phyloP scores from a whole-genome alignment of 2,113 vertebrate species.

The Pseudopipra pipra region DNA sequence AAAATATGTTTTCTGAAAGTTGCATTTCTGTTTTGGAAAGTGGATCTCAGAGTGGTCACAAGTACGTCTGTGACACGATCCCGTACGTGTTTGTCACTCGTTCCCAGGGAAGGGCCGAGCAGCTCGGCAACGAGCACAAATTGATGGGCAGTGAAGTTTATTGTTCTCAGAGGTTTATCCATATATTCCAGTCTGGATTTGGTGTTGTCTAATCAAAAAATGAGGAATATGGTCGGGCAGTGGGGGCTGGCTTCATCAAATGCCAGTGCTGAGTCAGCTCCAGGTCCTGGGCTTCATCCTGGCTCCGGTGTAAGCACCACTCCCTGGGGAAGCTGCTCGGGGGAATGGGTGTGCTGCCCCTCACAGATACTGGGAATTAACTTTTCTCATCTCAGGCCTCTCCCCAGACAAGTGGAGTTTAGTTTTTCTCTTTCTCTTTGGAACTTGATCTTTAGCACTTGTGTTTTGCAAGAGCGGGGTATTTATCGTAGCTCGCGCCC shows the following conservation, averaged over 20 bases:
- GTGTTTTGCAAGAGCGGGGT: neutral
- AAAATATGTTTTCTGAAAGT: neutral
- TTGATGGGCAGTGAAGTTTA: neutral
- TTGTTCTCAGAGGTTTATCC: neutral
- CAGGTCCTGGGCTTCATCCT: rapidly evolving
- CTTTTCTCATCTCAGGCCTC: neutral
- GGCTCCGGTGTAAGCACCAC: rapidly evolving
- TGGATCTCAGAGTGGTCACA: neutral
- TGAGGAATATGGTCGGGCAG: neutral
- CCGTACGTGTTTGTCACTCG: rapidly evolving
- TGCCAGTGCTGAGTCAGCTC: rapidly evolving
- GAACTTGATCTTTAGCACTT: neutral
- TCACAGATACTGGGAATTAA: neutral
- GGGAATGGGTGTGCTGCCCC: neutral
- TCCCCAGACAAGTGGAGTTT: neutral
- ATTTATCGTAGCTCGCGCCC: neutral
- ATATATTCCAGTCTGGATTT: neutral
- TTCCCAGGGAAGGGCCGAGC: neutral
- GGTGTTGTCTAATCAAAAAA: neutral
- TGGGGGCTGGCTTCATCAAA: neutral
- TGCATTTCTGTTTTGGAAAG: neutral
- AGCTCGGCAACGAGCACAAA: neutral
- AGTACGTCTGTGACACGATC: rapidly evolving
- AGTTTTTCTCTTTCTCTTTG: neutral
- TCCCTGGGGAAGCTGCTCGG: neutral